Evolutionary conservation across 2,113 vertebrate genomes (phyloP).

Genomic region (Propithecus coquereli): DNA sequence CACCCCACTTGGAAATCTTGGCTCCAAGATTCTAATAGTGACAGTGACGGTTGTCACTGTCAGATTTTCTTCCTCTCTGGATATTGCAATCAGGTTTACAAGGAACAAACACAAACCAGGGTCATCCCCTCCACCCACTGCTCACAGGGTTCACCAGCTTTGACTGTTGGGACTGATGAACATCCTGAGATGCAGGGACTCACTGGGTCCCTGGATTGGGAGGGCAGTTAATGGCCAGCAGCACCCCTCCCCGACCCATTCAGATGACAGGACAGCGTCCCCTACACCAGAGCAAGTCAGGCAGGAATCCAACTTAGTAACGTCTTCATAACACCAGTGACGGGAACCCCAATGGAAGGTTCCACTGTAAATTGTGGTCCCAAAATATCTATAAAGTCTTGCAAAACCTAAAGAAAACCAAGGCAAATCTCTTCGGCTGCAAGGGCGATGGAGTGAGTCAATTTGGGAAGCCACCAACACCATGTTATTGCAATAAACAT

Average conservation of each 20-base stretch:
- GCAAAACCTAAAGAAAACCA: background rate
- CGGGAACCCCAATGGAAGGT: background rate
- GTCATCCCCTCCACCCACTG: background rate
- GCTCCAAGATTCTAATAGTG: background rate
- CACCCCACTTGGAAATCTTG: background rate
- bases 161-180: background rate
- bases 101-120: background rate
- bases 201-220: background rate
- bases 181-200: background rate
- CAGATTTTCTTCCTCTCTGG: background rate
- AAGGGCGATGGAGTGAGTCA: background rate
- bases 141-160: background rate
- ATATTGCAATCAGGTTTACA: background rate
- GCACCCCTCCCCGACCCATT: background rate
- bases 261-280: background rate
- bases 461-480: background rate
- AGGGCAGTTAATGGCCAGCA: background rate
- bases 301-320: background rate
- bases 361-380: rapidly evolving
- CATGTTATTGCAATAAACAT: background rate
- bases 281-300: rapidly evolving
- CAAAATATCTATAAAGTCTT: background rate
- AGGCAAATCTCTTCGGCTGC: background rate
- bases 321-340: background rate
- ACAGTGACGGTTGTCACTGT: background rate